Percentiles rank a stretch among this genome's conserved stretches.
Conservation (phyloP, 2,113 vertebrate genomes). For the Theristicus caerulescens region DNA sequence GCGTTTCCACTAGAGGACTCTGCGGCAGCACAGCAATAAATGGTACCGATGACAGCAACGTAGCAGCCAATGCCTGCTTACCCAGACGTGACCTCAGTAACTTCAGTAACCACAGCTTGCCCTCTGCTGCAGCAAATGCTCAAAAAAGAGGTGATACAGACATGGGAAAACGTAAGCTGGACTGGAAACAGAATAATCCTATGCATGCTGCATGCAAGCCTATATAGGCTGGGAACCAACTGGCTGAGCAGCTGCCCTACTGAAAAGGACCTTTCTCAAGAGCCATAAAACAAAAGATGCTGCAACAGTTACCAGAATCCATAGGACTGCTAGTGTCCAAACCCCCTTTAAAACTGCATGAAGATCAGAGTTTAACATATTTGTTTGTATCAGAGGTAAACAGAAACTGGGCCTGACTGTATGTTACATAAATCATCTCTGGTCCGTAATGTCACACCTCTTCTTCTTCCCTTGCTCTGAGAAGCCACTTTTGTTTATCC, state of each 20-base stretch:
- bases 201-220: not conserved
- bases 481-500: not conserved
- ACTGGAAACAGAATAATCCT: not conserved
- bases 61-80: not conserved
- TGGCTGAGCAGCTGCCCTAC: not conserved
- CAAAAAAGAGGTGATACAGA: not conserved
- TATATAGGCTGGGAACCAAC: not conserved
- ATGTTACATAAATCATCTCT: not conserved
- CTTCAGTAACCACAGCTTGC: not conserved
- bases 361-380: not conserved
- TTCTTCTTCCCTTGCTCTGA: not conserved
- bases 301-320: not conserved
- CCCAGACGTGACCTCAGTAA: not conserved
- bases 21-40: not conserved
- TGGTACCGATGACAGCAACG: not conserved
- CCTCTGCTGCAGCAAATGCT: not conserved
- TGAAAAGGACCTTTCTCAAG: not conserved
- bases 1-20: not conserved
- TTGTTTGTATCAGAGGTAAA: not conserved
- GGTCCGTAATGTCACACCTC: not conserved
- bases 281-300: not conserved
- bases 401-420: not conserved
- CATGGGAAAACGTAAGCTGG: not conserved
- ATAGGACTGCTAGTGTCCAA: not conserved
- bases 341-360: not conserved